Evolutionary conservation across 1,140 invertebrate species (phyloP).

Genomic region (Megathymus violae): DNA sequence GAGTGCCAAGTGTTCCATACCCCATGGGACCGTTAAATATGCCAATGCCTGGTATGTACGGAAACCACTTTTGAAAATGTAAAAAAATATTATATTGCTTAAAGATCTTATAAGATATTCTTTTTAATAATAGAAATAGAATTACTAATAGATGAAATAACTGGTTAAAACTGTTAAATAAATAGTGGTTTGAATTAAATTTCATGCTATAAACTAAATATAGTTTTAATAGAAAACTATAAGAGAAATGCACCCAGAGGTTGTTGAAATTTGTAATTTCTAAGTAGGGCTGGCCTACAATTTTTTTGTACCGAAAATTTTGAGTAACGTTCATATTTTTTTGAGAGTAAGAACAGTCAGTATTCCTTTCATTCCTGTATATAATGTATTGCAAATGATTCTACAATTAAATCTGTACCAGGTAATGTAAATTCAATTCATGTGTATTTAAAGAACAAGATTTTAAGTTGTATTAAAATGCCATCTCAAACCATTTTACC

Average conservation of each 20-base stretch:
- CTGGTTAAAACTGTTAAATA: constrained; percentile 22
- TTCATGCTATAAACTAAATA: not conserved
- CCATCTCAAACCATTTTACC: too few relatives aligned
- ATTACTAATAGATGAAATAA: constrained; percentile 4
- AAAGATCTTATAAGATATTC: constrained; percentile 3
- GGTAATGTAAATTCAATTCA: too few relatives aligned
- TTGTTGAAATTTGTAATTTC: not conserved
- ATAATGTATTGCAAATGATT: too few relatives aligned
- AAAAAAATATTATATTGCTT: constrained; percentile 1
- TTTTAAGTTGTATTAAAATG: too few relatives aligned
- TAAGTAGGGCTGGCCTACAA: too few relatives aligned
- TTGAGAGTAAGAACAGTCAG: too few relatives aligned
- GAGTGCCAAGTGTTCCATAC: constrained; percentile 79
- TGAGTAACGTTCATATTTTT: too few relatives aligned
- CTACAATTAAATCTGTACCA: too few relatives aligned
- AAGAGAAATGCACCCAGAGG: not conserved
- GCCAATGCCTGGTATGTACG: constrained; percentile 85
- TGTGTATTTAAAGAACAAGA: too few relatives aligned
- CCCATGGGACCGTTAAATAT: constrained; percentile 84
- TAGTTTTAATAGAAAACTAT: not conserved
- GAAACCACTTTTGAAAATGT: constrained; percentile 71
- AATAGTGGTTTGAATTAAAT: constrained; percentile 14
- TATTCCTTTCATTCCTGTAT: too few relatives aligned
- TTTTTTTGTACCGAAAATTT: too few relatives aligned
- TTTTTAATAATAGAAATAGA: constrained; percentile 11